Percentiles rank a stretch among this genome's conserved stretches.
phyloP scores from a whole-genome alignment of 2,797 vertebrate genomes.

The Ceryle rudis region DNA sequence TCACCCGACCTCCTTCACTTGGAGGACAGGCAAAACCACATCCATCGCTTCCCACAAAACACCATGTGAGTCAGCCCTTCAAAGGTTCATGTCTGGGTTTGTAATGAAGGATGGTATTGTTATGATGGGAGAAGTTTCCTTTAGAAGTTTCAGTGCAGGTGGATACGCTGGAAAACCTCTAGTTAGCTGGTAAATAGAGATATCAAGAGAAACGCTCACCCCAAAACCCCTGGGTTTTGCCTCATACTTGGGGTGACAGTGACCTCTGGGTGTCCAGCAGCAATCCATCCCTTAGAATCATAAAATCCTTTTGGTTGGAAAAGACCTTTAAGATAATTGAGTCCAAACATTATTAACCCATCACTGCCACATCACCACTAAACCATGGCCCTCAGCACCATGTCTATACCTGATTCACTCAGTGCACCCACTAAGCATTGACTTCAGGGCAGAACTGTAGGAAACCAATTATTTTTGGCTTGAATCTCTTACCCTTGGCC shows the following conservation, averaged over 20 bases:
- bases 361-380: too few species aligned
- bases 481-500: not conserved
- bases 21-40: not conserved
- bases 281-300: too few species aligned
- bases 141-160: not conserved
- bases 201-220: accelerated
- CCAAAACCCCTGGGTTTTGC: not conserved
- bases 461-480: not conserved
- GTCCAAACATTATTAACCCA: too few species aligned
- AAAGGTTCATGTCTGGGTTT: not conserved
- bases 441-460: not conserved
- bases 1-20: not conserved
- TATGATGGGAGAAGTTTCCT: not conserved
- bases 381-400: too few species aligned
- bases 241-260: not conserved
- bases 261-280: not conserved
- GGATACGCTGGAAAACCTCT: not conserved
- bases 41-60: not conserved
- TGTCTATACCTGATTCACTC: accelerated
- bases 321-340: too few species aligned
- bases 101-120: not conserved
- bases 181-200: not conserved
- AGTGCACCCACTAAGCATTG: not conserved
- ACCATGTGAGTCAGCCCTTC: not conserved
- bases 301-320: too few species aligned